phyloP scores from a whole-genome alignment of 1,140 invertebrate species.

The Dryas iulia region DNA sequence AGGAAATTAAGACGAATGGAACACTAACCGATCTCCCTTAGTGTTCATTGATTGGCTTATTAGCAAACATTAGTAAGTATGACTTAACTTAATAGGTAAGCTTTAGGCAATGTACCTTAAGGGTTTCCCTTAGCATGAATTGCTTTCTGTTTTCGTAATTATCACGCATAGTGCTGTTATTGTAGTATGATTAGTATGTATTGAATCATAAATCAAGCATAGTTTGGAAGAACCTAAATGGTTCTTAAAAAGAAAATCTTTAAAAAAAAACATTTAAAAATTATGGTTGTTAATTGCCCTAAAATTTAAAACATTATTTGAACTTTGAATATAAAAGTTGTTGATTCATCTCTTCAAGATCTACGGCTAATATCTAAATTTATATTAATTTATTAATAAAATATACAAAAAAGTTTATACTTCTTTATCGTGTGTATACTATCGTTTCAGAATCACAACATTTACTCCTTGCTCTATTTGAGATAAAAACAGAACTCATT shows the following conservation, averaged over 20 bases:
- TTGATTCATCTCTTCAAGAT: too few relatives aligned
- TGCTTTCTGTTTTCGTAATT: too few relatives aligned
- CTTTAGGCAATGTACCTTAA: background rate
- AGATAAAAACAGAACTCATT: constrained; percentile 7
- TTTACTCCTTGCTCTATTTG: constrained; percentile 6
- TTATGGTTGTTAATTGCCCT: too few relatives aligned
- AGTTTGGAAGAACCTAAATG: background rate
- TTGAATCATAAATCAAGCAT: background rate
- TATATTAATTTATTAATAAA: background rate
- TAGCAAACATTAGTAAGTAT: background rate
- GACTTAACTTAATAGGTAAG: background rate
- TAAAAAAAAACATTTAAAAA: too few relatives aligned
- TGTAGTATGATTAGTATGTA: background rate
- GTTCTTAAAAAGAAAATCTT: too few relatives aligned
- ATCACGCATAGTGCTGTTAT: background rate
- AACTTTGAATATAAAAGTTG: too few relatives aligned
- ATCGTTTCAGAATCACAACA: background rate
- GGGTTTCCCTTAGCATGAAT: background rate
- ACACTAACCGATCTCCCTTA: background rate
- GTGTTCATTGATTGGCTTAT: background rate
- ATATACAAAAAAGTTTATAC: background rate
- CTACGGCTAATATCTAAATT: too few relatives aligned
- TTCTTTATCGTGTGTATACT: background rate
- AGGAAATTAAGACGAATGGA: background rate
- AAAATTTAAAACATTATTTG: too few relatives aligned